Conservation (phyloP, 2,797 vertebrate species). For the Pelobates cultripes region DNA sequence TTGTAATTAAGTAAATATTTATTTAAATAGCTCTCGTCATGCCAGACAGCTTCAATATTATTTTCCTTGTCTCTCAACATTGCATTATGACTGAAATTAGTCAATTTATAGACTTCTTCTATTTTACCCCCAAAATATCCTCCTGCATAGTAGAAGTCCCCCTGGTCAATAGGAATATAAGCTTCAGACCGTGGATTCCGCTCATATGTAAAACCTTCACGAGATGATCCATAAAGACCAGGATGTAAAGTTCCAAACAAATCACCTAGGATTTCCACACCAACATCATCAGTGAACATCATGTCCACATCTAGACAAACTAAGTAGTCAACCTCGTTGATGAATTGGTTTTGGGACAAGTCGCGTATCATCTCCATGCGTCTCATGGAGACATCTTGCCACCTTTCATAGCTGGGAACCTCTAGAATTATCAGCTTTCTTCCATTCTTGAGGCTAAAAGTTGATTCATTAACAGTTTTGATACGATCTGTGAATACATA, state of each 20-base stretch:
- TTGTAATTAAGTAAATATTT: conserved; percentile 77
- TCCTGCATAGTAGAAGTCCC: conserved; percentile 79
- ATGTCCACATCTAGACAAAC: conserved; percentile 67
- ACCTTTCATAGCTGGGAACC: conserved; percentile 61
- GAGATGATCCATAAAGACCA: conserved; percentile 62
- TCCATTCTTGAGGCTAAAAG: conserved; percentile 26
- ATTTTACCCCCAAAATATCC: conserved; percentile 74
- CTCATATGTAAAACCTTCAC: conserved; percentile 69
- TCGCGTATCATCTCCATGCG: conserved; percentile 70
- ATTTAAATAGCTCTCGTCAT: conserved; percentile 81
- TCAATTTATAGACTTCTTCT: conserved; percentile 67
- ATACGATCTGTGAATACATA: conserved; percentile 67
- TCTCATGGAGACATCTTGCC: conserved; percentile 76
- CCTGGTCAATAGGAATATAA: conserved; percentile 63
- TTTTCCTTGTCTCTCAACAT: conserved; percentile 64
- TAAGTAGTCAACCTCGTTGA: conserved; percentile 57
- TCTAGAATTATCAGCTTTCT: conserved; percentile 53
- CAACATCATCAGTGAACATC: conserved; percentile 64
- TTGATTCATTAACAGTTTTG: conserved; percentile 37
- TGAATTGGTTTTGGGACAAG: conserved; percentile 60
- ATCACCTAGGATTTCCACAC: conserved; percentile 70
- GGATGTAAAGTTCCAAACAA: conserved; percentile 72
- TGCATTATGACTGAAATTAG: conserved; percentile 65
- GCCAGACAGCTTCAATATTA: conserved; percentile 75
- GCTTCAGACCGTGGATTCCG: conserved; percentile 65